Evolutionary conservation across 1,140 invertebrate genomes (phyloP).

Genomic region (Heliothis virescens): DNA sequence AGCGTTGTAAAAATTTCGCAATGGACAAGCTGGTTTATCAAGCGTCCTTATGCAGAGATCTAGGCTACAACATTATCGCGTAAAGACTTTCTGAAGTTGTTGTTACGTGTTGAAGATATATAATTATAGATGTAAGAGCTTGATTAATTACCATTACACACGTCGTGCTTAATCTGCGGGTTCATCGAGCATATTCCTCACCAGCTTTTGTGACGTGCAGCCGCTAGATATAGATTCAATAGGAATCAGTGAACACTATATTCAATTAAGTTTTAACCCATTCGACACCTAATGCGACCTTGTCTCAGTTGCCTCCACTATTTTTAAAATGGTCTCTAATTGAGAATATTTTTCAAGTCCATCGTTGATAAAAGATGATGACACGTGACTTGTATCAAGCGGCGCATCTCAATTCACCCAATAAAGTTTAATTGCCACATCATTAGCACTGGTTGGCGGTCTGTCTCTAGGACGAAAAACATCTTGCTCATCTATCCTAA

Average conservation of each 20-base stretch:
- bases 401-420: slow-evolving; percentile 80
- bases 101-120: slow-evolving; percentile 2
- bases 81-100: not conserved
- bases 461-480: slow-evolving; percentile 51
- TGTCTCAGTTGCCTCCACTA: not conserved
- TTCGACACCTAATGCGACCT: not conserved
- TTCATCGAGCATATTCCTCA: not conserved
- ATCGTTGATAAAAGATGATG: slow-evolving; percentile 23
- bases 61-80: slow-evolving; percentile 10
- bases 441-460: slow-evolving; percentile 60
- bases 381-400: slow-evolving; percentile 64
- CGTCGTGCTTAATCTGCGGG: not conserved
- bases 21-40: not conserved
- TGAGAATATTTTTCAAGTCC: slow-evolving; percentile 20
- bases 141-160: not conserved
- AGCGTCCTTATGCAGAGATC: not conserved
- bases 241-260: not conserved
- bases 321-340: slow-evolving; percentile 9
- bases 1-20: slow-evolving; percentile 1
- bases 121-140: too few relatives aligned
- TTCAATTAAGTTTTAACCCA: not conserved
- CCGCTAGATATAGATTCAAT: not conserved
- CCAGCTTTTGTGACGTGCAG: not conserved
- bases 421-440: slow-evolving; percentile 79
- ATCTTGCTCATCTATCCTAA: not conserved